These are phyloP conservation scores for Oligia fasciuncula DNA, from an alignment of 2,888 invertebrate species.

Conservation along the genomic window DNA sequence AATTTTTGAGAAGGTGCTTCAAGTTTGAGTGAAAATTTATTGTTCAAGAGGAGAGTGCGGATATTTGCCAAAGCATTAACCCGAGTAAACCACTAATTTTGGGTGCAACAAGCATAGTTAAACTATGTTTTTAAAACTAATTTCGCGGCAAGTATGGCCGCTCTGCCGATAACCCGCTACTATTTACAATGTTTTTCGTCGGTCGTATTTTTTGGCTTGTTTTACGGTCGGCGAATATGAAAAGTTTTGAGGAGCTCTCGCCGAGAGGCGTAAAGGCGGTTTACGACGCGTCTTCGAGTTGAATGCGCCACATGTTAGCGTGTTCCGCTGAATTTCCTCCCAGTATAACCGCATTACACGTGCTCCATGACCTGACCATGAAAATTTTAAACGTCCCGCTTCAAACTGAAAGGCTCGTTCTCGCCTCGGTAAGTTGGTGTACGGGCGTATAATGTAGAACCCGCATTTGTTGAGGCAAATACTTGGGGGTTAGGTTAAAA, in stretches of 20 bases:
- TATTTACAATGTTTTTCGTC: constrained; percentile 89
- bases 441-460: constrained; percentile 68
- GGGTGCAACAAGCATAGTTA: constrained; percentile 83
- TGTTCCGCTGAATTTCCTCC: constrained; percentile 83
- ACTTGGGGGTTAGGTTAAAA: constrained; percentile 74
- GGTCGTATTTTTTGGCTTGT: constrained; percentile 89
- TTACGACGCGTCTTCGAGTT: constrained; percentile 89
- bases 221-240: constrained; percentile 89
- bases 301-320: constrained; percentile 87
- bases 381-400: constrained; percentile 86
- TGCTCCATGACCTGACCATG: constrained; percentile 87
- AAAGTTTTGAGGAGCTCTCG: constrained; percentile 89
- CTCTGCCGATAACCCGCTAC: constrained; percentile 84
- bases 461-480: constrained; percentile 71
- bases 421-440: constrained; percentile 66
- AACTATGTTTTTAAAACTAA: constrained; percentile 88
- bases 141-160: constrained; percentile 78
- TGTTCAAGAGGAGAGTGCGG: constrained; percentile 25
- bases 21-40: constrained; percentile 34
- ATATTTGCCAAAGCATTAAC: constrained; percentile 32
- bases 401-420: constrained; percentile 80
- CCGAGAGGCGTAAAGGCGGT: constrained; percentile 87
- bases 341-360: constrained; percentile 86
- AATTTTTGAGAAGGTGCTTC: constrained; percentile 29
- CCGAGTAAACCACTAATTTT: constrained; percentile 77